phyloP scores from a whole-genome alignment of 1,140 invertebrate genomes.

The Eufriesea mexicana region DNA sequence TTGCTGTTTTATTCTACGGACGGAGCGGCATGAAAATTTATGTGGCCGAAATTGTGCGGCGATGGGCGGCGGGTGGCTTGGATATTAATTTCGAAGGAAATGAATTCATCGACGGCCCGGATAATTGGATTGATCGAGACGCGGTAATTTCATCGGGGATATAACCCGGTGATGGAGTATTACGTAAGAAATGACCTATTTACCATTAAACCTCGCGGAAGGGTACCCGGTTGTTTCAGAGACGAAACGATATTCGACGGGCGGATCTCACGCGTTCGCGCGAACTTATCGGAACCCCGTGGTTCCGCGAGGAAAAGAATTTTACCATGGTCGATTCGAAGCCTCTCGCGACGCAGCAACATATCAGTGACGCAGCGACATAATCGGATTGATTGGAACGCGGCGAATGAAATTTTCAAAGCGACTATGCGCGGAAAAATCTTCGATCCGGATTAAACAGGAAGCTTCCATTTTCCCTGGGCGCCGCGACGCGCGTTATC shows the following conservation, averaged over 20 bases:
- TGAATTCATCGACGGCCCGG: background rate
- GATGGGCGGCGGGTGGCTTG: background rate
- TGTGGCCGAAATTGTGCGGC: background rate
- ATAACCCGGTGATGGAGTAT: background rate
- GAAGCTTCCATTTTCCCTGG: background rate
- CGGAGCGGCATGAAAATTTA: conserved; percentile 11
- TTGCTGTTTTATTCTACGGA: conserved; percentile 4
- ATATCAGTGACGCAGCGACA: background rate
- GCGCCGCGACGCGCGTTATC: background rate
- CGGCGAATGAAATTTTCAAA: background rate
- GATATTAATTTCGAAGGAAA: conserved; percentile 5
- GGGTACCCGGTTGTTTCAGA: background rate
- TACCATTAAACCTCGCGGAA: background rate
- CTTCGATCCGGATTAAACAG: background rate
- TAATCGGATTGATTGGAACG: background rate
- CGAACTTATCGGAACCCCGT: no score
- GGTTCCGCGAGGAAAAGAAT: no score
- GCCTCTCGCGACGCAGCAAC: no score
- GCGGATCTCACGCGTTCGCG: no score
- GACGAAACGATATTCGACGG: no score
- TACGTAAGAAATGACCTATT: background rate
- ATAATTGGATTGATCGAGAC: background rate
- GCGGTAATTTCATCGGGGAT: background rate
- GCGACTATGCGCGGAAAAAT: background rate
- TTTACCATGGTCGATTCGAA: background rate